Evolutionary conservation across 1,140 invertebrate genomes (phyloP).

Genomic region (Doryteuthis pealeii): DNA sequence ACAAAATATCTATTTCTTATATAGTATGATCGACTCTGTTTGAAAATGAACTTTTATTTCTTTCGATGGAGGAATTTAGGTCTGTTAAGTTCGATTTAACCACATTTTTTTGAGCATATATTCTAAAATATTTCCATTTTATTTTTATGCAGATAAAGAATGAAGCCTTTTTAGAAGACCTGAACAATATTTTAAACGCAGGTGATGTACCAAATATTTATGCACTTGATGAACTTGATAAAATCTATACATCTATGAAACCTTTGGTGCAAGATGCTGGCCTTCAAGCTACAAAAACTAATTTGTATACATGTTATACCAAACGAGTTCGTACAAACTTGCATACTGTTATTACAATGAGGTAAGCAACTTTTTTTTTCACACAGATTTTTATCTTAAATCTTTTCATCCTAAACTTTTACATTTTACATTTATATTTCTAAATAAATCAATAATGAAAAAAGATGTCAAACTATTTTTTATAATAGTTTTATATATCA

Average conservation of each 20-base stretch:
- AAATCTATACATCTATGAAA: conserved; percentile 62
- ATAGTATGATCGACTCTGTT: too few species aligned
- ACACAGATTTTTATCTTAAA: not conserved
- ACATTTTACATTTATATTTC: too few species aligned
- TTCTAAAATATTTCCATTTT: too few species aligned
- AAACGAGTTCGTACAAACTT: conserved; percentile 77
- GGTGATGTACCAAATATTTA: conserved; percentile 70
- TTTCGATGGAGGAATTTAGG: too few species aligned
- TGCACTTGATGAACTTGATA: conserved; percentile 58
- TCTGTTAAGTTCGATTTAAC: too few species aligned
- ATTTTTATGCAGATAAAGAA: conserved; percentile 57
- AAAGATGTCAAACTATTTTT: too few species aligned
- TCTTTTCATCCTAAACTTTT: too few species aligned
- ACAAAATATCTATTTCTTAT: too few species aligned
- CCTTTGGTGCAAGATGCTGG: conserved; percentile 62
- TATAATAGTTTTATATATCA: too few species aligned
- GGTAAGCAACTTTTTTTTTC: conserved; percentile 62
- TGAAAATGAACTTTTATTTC: too few species aligned
- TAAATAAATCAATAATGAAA: too few species aligned
- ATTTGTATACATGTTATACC: conserved; percentile 82
- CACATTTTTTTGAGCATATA: too few species aligned
- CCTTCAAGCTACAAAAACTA: conserved; percentile 72
- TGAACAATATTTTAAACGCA: conserved; percentile 72
- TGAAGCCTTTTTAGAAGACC: conserved; percentile 61
- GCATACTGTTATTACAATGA: conserved; percentile 86